These are phyloP conservation scores for Yponomeuta sedellus DNA, from an alignment of 2,888 invertebrate genomes.

Conservation along the genomic window DNA sequence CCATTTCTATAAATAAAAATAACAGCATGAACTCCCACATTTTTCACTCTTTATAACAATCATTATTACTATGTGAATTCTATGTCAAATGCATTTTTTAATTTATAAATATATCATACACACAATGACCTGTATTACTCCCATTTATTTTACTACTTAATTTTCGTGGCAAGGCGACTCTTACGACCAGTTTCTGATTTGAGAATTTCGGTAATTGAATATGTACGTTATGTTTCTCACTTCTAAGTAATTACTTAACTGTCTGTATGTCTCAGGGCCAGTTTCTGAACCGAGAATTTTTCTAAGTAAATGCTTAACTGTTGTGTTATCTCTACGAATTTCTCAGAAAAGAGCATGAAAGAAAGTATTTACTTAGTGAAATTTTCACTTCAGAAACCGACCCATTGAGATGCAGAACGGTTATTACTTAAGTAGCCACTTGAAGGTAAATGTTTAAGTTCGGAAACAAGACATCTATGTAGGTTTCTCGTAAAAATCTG, in stretches of 20 bases:
- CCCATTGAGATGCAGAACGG: too few relatives aligned
- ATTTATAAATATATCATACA: neutral
- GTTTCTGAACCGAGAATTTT: too few relatives aligned
- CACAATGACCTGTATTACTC: conserved; percentile 12
- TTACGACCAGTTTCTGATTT: neutral
- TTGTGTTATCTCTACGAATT: too few relatives aligned
- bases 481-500: too few relatives aligned
- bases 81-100: neutral
- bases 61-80: neutral
- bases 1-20: neutral
- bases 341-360: too few relatives aligned
- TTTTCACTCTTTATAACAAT: neutral
- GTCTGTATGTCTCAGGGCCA: too few relatives aligned
- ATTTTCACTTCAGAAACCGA: too few relatives aligned
- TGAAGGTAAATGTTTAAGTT: too few relatives aligned
- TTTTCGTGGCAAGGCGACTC: neutral
- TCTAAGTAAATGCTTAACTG: too few relatives aligned
- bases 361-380: too few relatives aligned
- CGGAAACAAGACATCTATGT: too few relatives aligned
- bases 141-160: neutral
- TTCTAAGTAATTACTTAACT: neutral
- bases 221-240: neutral
- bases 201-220: neutral
- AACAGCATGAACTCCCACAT: neutral
- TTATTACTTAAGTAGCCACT: too few relatives aligned